phyloP scores from a whole-genome alignment of 2,113 vertebrate genomes.

The Gracilinanus agilis region DNA sequence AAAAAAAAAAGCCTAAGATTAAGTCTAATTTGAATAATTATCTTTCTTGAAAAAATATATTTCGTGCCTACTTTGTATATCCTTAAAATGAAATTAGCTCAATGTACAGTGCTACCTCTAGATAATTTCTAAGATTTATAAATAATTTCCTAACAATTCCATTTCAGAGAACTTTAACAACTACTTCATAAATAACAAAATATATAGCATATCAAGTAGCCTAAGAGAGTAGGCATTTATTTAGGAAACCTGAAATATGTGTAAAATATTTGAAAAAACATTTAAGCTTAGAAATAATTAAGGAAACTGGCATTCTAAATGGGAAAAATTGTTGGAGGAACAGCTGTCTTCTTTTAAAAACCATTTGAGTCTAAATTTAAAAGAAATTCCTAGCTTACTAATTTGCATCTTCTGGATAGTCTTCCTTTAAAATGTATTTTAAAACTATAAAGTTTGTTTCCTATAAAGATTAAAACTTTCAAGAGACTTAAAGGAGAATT shows the following conservation, averaged over 20 bases:
- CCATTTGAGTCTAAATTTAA: constrained; percentile 38
- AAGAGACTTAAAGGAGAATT: constrained; percentile 36
- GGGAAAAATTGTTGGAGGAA: constrained; percentile 19
- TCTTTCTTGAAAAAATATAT: constrained; percentile 43
- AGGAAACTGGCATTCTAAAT: constrained; percentile 48
- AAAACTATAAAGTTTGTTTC: constrained; percentile 9
- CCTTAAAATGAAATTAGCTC: constrained; percentile 21
- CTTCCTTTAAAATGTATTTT: constrained; percentile 50
- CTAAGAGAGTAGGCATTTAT: constrained; percentile 38
- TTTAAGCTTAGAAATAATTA: constrained; percentile 15
- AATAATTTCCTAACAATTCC: constrained; percentile 53
- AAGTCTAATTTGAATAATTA: background rate
- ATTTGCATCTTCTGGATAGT: constrained; percentile 41
- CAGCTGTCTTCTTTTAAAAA: constrained; percentile 10
- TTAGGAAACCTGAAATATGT: constrained; percentile 31
- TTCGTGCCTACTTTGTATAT: constrained; percentile 13
- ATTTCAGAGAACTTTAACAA: constrained; percentile 45
- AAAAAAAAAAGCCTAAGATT: constrained; percentile 7
- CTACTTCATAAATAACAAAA: constrained; percentile 54
- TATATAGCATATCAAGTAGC: constrained; percentile 50
- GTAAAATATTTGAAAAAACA: constrained; percentile 17
- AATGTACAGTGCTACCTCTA: constrained; percentile 44
- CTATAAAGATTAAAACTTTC: constrained; percentile 30
- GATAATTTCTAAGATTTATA: constrained; percentile 54
- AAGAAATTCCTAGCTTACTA: constrained; percentile 49